Evolutionary conservation across 2,888 invertebrate species (phyloP).

Genomic region (Dolichomitus sp.): DNA sequence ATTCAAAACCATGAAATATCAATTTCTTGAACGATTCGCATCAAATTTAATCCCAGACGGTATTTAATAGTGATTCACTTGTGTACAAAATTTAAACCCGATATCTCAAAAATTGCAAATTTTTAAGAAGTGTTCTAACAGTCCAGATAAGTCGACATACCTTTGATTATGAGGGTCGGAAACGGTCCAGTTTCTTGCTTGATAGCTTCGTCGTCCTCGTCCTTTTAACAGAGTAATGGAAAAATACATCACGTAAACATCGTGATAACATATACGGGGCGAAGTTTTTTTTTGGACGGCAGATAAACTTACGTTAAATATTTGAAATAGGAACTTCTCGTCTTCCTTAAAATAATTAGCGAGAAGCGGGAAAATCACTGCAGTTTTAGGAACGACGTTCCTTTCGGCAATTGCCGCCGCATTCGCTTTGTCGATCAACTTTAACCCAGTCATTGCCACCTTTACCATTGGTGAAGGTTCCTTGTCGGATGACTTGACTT

Average conservation of each 20-base stretch:
- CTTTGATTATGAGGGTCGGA: background rate
- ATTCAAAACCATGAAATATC: too few species aligned
- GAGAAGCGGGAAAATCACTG: constrained; percentile 12
- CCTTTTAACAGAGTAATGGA: constrained; percentile 2
- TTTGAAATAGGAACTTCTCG: background rate
- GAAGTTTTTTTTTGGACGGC: background rate
- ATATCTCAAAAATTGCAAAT: background rate
- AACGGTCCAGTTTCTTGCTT: background rate
- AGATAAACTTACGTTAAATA: background rate
- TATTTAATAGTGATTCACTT: background rate
- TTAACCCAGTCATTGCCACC: background rate
- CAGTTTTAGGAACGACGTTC: too few species aligned
- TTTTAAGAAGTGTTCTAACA: background rate
- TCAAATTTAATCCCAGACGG: too few species aligned
- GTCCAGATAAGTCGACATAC: background rate
- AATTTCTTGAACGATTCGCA: too few species aligned
- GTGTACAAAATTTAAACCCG: background rate
- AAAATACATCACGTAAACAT: constrained; percentile 2
- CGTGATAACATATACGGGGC: too few species aligned
- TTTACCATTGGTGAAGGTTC: constrained; percentile 9
- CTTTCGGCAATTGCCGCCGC: too few species aligned
- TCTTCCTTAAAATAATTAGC: constrained; percentile 18
- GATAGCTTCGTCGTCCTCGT: background rate
- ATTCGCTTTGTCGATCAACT: constrained; percentile 13
- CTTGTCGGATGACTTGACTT: constrained; percentile 16